These are phyloP conservation scores for Euplexia lucipara DNA, from an alignment of 2,888 invertebrate species.

Conservation along the genomic window DNA sequence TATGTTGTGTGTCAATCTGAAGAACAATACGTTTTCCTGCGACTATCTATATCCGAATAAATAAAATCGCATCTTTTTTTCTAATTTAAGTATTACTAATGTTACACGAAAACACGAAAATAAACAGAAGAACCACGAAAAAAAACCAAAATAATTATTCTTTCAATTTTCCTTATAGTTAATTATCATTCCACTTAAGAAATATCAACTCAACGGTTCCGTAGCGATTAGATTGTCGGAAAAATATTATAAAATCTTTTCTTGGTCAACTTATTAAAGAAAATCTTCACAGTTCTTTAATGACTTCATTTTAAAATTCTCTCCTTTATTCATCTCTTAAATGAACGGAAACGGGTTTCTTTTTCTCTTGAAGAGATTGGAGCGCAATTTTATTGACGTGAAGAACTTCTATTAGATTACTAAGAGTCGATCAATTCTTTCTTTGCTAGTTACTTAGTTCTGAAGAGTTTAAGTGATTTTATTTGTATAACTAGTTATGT, in stretches of 20 bases:
- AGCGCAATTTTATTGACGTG: slow-evolving; percentile 41
- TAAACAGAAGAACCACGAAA: no score
- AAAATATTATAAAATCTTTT: slow-evolving; percentile 30
- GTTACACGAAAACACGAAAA: no score
- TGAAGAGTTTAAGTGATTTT: slow-evolving; percentile 3
- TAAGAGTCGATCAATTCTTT: slow-evolving; percentile 38
- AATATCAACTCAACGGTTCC: slow-evolving; percentile 5
- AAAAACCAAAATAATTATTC: no score
- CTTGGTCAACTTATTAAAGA: slow-evolving; percentile 1
- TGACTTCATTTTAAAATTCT: slow-evolving; percentile 39
- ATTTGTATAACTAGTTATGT: no score
- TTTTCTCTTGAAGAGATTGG: slow-evolving; percentile 12
- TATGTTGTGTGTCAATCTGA: no score
- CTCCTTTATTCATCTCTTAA: slow-evolving; percentile 29
- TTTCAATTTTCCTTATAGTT: slow-evolving; percentile 2
- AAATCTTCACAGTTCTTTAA: slow-evolving; percentile 40
- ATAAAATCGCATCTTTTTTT: no score
- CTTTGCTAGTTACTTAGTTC: slow-evolving; percentile 5
- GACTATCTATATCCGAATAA: no score
- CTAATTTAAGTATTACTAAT: no score
- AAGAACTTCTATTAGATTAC: slow-evolving; percentile 30
- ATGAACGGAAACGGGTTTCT: slow-evolving; percentile 20
- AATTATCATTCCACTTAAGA: slow-evolving; percentile 1
- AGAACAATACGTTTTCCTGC: no score
- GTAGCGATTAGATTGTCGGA: slow-evolving; percentile 6